Conservation (phyloP, 2,797 vertebrate genomes). For the Acanthurus leucopareius region DNA sequence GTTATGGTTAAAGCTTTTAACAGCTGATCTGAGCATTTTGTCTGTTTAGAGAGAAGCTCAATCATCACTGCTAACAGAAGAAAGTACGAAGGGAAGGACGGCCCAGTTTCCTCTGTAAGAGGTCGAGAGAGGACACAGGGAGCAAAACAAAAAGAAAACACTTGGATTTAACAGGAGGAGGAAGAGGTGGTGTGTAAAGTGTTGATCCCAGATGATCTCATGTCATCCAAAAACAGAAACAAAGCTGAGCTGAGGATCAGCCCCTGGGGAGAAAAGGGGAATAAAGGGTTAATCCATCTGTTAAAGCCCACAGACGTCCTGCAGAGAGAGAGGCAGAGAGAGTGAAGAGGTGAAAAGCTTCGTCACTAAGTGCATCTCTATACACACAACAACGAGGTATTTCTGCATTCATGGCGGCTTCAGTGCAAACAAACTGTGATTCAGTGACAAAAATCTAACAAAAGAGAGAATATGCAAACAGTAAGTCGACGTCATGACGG, state of each 20-base stretch:
- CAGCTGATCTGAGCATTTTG: too few species aligned
- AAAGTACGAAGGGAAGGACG: conserved; percentile 14
- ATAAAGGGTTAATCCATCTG: conserved; percentile 72
- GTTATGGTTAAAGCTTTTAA: too few species aligned
- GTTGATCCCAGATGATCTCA: conserved; percentile 70
- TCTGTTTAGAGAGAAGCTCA: neutral
- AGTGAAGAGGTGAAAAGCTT: conserved; percentile 7
- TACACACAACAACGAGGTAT: conserved; percentile 8
- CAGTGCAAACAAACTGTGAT: neutral
- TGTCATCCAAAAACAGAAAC: conserved; percentile 64
- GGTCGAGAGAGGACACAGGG: conserved; percentile 36
- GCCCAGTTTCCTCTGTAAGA: conserved; percentile 5
- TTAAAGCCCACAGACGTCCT: conserved; percentile 62
- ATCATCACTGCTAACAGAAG: conserved; percentile 6
- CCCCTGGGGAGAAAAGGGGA: conserved; percentile 22
- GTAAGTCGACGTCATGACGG: neutral
- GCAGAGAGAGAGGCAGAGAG: conserved; percentile 4
- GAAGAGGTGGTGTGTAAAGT: conserved; percentile 16
- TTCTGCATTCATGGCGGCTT: neutral
- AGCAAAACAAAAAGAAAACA: conserved; percentile 20
- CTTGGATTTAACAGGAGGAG: conserved; percentile 19
- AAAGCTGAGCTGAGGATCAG: conserved; percentile 49
- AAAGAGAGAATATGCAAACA: neutral
- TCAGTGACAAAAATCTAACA: neutral
- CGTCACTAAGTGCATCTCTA: conserved; percentile 21